Base-by-base conservation (phyloP, 2,797 vertebrate genomes). In the Catamblyrhynchus diadema region DNA sequence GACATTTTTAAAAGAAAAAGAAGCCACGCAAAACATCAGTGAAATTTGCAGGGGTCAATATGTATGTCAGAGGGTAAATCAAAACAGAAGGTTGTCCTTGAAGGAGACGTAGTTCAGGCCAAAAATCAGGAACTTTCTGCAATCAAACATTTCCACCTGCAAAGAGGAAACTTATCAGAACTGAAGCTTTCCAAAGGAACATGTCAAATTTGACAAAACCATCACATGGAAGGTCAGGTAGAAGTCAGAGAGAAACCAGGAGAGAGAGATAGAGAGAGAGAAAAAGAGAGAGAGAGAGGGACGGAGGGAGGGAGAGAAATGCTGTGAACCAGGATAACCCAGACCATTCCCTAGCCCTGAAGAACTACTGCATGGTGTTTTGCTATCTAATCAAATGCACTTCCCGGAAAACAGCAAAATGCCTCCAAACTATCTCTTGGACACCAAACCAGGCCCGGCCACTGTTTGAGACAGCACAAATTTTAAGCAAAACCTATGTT, bases 1-100 rank as follows among this genome's bases (percentile, higher is more conserved):
- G 9, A 12, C 1, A 30, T 19, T 25, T 80, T 62, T n/a, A 78
- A 45, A 10, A 70, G 11, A 14, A 39, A 53, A 80, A 83, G 23
- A 37, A 4, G 2, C 2, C 4, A n/a, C 16, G 3, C 1, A 6
- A 39, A 83, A 51, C 1, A 33, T 44, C 39, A 44, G 4, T 45
- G 16, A 42, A 50, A 12, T 42, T 41, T 59, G 8, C 5, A 78
- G 13, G 41, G 3, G 2, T 74, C 20, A 60, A 13, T n/a, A 53
- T 14, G 0, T 32, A 39, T 51, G 17, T 39, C 19, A 35, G 27
- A 61, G 8, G 45, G 2, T 8, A 89, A 90, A 78, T 70, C 1
- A 80, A 56, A 78, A 8, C 9, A 42, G 30, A 71, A 50, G 32
- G 2, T 67, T 50, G 5, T 39, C 10, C 17, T 90, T 50, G n/a